Base-by-base conservation (phyloP, 64 coral and sea anemone genomes). In the Pocillopora damicornis region DNA sequence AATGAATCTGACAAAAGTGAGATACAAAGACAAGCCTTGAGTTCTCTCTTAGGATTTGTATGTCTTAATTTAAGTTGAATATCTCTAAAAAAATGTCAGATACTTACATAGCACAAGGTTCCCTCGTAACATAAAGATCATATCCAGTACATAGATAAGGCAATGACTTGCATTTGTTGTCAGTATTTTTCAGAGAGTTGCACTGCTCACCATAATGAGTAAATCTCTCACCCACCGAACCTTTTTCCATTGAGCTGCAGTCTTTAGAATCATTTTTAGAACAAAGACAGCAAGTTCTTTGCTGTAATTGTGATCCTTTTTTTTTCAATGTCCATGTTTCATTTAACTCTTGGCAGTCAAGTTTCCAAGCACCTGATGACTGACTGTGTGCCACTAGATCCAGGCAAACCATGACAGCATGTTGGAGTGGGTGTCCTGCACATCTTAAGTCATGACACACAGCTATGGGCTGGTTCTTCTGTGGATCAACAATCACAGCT, bases 111-210 rank as follows among this genome's bases (percentile, higher is more conserved):
- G 84, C 75, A 86, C 97, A 99, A 22, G 97, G 97, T 38, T 99
- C 97, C 56, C 88, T 92, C 60, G 97, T 99, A 18, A 93, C 69
- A 80, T 99, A 99, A 11, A 99, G 61, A 73, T 99, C 97, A 90
- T 95, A 99, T 93, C 97, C 97, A 85, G 97, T 99, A 58, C 97
- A 95, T 23, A 99, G 63, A 79, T 99, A 99, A 59, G 93, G 78
- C 61, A 61, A 73, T 51, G 75, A 74, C 26, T 93, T 90, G 26
- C 57, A 35, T 65, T 71, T 80, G 37, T 91, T 37, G 60, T 20
- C 37, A 63, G 8, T 30, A 17, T 74, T 35, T 2, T 15, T 79
- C 79, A 36, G 9, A 20, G 62, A 23, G 9, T 66, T 56, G 61
- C 11, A 37, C 13, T 58, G 14, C 61, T 88, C 15, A 16, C 34